Base-by-base conservation (phyloP, 2,797 vertebrate species). In the Mormyrops attenuatus region DNA sequence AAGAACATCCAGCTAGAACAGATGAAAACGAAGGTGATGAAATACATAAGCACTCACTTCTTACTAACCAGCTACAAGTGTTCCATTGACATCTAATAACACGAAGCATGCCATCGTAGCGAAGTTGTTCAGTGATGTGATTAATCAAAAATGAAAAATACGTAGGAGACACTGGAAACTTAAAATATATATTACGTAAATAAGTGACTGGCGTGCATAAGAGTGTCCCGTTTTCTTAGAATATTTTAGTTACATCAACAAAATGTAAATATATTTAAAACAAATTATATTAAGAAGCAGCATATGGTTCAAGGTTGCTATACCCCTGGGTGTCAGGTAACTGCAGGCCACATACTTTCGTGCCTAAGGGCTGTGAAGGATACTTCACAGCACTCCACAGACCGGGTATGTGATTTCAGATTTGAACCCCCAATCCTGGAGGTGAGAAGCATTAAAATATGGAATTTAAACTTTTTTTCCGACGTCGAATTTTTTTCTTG, bases 1-100 rank as follows among this genome's bases (percentile, higher is more conserved):
- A 26, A 91, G 89, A 66, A 89, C 89, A 30, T 73, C 66, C 63
- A 91, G 84, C 90, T 90, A 47, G 8, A 80, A 53, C 17, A 20
- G n/a, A 89, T n/a, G 49, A 41, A 20, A 73, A 20, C 2, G 38
- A 66, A 5, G n/a, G 5, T 30, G 34, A 86, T 30, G 30, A 85
- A 57, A 57, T 9, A n/a, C 26, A 13, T 69, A 34, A 30, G 26
- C 63, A 34, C 22, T 11, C 22, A 3, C 9, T 5, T 69, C 63
- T 63, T 26, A 63, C 8, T 63, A 11, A 63, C 8, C 60, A 63
- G 60, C 60, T 9, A 11, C 11, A 69, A 34, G 63, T 4, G 9
- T 66, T 66, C 3, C 63, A 30, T 66, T 66, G 22, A 4, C 26
- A 69, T 69, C 15, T 34, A 30, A 34, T 69, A 30, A 34, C 9